Conservation (phyloP, 2,113 vertebrate species). For the Pterocles burchelli region DNA sequence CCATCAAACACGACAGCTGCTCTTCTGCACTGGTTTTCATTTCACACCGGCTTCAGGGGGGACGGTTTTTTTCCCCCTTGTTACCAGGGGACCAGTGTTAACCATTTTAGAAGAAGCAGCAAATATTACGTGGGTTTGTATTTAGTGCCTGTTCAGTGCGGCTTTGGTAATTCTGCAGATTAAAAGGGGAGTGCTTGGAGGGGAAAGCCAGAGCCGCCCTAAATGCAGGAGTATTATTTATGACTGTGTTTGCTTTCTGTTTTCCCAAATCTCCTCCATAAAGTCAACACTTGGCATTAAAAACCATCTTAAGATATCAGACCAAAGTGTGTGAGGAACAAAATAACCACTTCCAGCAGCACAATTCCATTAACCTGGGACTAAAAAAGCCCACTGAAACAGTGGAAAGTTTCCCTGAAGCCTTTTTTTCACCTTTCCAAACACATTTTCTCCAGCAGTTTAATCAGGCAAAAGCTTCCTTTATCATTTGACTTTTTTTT, state of each 20-base stretch:
- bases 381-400: not conserved
- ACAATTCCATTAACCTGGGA: conserved; percentile 29
- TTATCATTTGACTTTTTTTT: not conserved
- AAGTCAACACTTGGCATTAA: conserved; percentile 19
- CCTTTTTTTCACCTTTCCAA: not conserved
- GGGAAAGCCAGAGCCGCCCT: not conserved
- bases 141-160: not conserved
- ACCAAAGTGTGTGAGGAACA: not conserved
- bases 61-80: not conserved
- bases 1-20: conserved; percentile 23
- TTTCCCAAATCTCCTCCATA: conserved; percentile 7
- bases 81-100: not conserved
- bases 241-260: not conserved
- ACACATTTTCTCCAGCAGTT: conserved; percentile 7
- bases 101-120: not conserved
- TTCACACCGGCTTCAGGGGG: not conserved
- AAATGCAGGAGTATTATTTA: conserved; percentile 15
- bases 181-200: not conserved
- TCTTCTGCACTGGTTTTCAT: not conserved
- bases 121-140: not conserved
- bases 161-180: not conserved
- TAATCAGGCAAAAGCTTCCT: conserved; percentile 52
- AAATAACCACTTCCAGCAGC: not conserved
- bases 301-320: not conserved
- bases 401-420: not conserved